Base-by-base conservation (phyloP, 2,113 vertebrate genomes). In the Dromaius novaehollandiae region DNA sequence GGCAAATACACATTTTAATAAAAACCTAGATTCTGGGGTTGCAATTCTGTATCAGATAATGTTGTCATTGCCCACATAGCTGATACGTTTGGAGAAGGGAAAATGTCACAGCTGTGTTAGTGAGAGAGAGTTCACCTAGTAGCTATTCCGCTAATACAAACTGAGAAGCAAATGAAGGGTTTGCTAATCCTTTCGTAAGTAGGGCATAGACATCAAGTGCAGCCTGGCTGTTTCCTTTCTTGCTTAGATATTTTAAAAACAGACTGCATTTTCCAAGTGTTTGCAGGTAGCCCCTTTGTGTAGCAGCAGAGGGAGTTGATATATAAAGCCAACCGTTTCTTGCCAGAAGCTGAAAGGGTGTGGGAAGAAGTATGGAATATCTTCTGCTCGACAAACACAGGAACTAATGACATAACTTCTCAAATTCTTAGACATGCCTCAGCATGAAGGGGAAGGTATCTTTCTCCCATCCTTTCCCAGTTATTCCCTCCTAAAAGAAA, bases 381-480 rank as follows among this genome's bases (percentile, higher is more conserved):
- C 58, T 90, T 85, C 74, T 56, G 48, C 66, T 89, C 46, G 75
- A 34, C 77, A 76, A 21, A 73, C 69, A 61, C 69, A 82, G 92
- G 81, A 93, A 93, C 95, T 81, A 85, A 51, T 94, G 93, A 86
- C 40, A 48, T 88, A 93, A 88, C 61, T 93, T 94, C 83, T 92
- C 77, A 92, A 78, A 84, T 77, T 94, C 64, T 61, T 70, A 86
- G 60, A 30, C 90, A 19, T 90, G 92, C 83, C 77, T 89, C 93
- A 94, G 71, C 77, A 55, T 36, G 81, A 95, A 75, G 8, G 24
- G 14, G 60, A 81, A 20, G 53, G 30, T 82, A 13, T 87, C 55
- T 89, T 87, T 88, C 22, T 89, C 28, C 30, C 46, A 15, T 53
- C 65, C 40, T 73, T 90, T 89, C 61, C 38, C 53, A 76, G 17